phyloP scores from a whole-genome alignment of 2,113 vertebrate species.

The Benitochromis conjunctus region DNA sequence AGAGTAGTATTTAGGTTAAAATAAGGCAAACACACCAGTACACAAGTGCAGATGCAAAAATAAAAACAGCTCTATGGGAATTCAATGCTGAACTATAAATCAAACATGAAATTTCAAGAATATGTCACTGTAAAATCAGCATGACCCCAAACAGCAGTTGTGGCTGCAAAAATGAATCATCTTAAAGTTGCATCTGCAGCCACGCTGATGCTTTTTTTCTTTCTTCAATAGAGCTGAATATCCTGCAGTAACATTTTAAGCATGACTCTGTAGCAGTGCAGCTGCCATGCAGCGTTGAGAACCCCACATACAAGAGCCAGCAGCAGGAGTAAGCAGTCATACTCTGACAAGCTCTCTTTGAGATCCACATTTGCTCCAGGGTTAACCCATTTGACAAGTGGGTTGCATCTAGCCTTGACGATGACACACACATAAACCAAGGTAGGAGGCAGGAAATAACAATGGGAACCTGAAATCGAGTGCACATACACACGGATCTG shows the following conservation, averaged over 20 bases:
- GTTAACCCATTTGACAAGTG: constrained; percentile 12
- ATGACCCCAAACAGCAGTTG: background rate
- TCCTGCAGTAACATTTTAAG: constrained; percentile 8
- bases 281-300: background rate
- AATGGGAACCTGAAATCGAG: background rate
- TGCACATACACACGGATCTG: background rate
- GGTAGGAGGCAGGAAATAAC: background rate
- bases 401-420: background rate
- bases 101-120: background rate
- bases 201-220: background rate
- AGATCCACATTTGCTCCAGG: constrained; percentile 5
- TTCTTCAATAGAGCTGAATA: background rate
- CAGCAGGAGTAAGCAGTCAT: background rate
- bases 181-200: background rate
- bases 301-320: background rate
- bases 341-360: background rate
- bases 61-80: background rate
- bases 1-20: background rate
- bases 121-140: background rate
- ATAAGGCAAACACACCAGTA: background rate
- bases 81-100: background rate
- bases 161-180: background rate
- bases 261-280: background rate
- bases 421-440: background rate
- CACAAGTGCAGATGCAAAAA: background rate